Evolutionary conservation across 1,140 invertebrate genomes (phyloP), one percentile per base, ranked within the genome.

Genomic region (Leptinotarsa undecemlineata): DNA sequence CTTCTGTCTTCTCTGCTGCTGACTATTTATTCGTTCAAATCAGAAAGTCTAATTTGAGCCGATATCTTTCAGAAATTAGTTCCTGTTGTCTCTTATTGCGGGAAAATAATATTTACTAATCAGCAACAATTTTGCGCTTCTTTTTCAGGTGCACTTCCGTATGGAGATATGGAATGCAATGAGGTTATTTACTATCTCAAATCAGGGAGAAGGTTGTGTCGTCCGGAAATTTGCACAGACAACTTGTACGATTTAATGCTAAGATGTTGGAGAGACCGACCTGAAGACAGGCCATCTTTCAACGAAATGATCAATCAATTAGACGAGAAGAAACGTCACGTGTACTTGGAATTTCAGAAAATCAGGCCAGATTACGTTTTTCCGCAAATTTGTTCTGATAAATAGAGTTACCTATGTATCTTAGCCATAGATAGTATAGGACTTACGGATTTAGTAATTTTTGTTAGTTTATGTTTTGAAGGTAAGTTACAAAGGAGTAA

Each of bases 161-260:
- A 95, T 82, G 86, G 90, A 0, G 88, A 89, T 1, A 85, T 94
- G 8, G 87, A 86, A 61, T 90, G 93, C 80, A 83, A 85, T 62
- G 90, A 88, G 78, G 83, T 95, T 2, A 81, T 89, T 26, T 85
- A 47, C 14, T 57, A 75, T 26, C 33, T 81, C 15, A 48, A 78
- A 64, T 73, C 86, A 4, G 91, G 92, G 0, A 88, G 90, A 74
- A 87, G 92, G 0, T 81, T 95, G 61, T 87, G 90, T 26, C 88
- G 89, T 77, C 93, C 93, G 1, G 88, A 90, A n/a, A 88, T 89
- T 71, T 90, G 92, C 63, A 90, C 91, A 0, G 84, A 87, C 1
- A 88, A 92, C 75, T 84, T 95, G 75, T 94, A 93, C 83, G 86
- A 88, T 3, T 85, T 92, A 11, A 93, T 93, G 91, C 79, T 86